Conservation (phyloP, 2,797 vertebrate species). For the Crypturellus tataupa region DNA sequence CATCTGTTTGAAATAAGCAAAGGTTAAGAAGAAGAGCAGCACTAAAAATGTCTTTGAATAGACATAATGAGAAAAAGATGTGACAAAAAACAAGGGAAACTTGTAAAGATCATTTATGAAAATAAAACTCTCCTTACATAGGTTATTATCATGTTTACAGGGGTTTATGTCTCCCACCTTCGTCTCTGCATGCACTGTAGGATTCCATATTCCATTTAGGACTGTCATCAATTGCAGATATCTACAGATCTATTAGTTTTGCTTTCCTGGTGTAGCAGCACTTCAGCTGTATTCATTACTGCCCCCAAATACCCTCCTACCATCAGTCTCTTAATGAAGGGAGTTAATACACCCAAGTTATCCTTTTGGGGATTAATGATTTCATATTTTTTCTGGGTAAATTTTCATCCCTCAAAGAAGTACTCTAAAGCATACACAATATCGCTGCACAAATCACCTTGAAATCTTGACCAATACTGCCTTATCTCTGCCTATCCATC, state of each 20-base stretch:
- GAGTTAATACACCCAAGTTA: neutral
- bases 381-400: neutral
- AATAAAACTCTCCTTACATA: neutral
- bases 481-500: neutral
- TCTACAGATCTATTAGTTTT: neutral
- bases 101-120: neutral
- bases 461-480: neutral
- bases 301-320: neutral
- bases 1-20: slow-evolving; percentile 37
- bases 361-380: neutral
- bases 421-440: neutral
- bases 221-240: neutral
- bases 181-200: neutral
- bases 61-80: slow-evolving; percentile 38
- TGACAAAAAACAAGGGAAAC: neutral
- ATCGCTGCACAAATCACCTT: neutral
- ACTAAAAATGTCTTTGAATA: slow-evolving; percentile 45
- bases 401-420: neutral
- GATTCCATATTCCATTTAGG: neutral
- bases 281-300: neutral
- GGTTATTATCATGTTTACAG: neutral
- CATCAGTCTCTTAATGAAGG: neutral
- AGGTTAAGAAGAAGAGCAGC: slow-evolving; percentile 29
- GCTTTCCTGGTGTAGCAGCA: neutral
- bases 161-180: neutral